phyloP scores from a whole-genome alignment of 2,888 invertebrate species.

The Andrena flavipes region DNA sequence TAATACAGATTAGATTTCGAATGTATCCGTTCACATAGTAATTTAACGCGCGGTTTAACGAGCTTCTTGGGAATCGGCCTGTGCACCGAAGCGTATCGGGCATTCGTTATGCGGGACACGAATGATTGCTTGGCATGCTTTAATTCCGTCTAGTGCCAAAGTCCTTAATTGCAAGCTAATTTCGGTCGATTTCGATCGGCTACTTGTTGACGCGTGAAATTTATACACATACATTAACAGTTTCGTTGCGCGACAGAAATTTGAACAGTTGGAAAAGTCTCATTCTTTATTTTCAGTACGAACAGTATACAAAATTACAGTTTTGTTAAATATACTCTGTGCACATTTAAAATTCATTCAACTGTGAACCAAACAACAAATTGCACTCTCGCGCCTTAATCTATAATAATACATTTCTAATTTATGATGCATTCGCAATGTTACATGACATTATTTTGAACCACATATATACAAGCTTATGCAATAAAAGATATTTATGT shows the following conservation, averaged over 20 bases:
- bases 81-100: constrained; percentile 40
- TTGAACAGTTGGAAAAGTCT: not conserved
- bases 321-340: constrained; percentile 10
- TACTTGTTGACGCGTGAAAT: not conserved
- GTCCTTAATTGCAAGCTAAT: constrained; percentile 57
- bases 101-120: constrained; percentile 45
- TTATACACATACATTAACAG: not conserved
- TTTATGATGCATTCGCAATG: constrained; percentile 24
- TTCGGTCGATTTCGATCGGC: constrained; percentile 38
- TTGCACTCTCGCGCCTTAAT: constrained; percentile 15
- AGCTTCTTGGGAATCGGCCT: constrained; percentile 47
- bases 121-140: constrained; percentile 61
- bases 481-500: constrained; percentile 25
- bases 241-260: not conserved
- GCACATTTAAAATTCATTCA: constrained; percentile 9
- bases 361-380: constrained; percentile 24
- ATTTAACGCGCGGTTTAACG: constrained; percentile 55
- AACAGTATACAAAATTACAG: constrained; percentile 40
- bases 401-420: constrained; percentile 24
- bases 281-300: constrained; percentile 36
- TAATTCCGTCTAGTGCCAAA: constrained; percentile 52
- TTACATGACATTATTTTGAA: constrained; percentile 10
- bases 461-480: constrained; percentile 47
- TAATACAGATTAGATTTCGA: constrained; percentile 68
- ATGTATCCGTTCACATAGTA: constrained; percentile 52